Base-by-base conservation (phyloP, 2,888 invertebrate species). In the Rhopalosiphum nymphaeae region DNA sequence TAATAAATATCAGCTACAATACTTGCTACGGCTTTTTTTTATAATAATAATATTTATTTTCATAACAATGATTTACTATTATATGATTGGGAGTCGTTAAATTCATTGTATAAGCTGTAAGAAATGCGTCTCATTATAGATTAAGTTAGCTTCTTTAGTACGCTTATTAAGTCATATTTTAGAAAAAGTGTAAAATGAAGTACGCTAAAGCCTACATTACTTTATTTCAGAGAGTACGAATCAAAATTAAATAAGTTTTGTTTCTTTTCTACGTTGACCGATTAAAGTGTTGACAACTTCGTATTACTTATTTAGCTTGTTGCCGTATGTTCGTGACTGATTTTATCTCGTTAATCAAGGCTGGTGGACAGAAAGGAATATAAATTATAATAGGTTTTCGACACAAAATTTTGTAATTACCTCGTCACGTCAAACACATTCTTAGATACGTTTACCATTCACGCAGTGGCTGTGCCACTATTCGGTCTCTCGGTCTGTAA, bases 361-460 rank as follows among this genome's bases (percentile, higher is more conserved):
- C 5, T 1, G 7, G 42, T n/a, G 44, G 53, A 44, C n/a, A 44
- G 44, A 42, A 78, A 56, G 91, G 84, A 91, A 91, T 44, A 85
- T 85, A 85, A 91, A 91, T 85, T 44, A 91, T 85, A 85, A 91
- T 91, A 44, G 56, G n/a, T 84, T 84, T 85, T 42, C 56, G 42
- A 21, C 84, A 29, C 84, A 56, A 44, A 25, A 91, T 91, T 49
- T 44, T 42, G 53, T 91, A 91, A 91, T 91, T 85, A 91, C 42
- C 56, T 56, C 44, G 91, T 91, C 78, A 91, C 56, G 56, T 53
- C 91, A 91, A 56, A 91, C 56, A 53, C 84, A 84, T 85, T 85
- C 91, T 85, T 13, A 85, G 42, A 56, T 78, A 44, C 29, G 53
- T n/a, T 91, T 84, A 44, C 29, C 84, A 44, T 46, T 67, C 67